Conservation (phyloP, 2,888 invertebrate genomes). For the Chrysomela aeneicollis region DNA sequence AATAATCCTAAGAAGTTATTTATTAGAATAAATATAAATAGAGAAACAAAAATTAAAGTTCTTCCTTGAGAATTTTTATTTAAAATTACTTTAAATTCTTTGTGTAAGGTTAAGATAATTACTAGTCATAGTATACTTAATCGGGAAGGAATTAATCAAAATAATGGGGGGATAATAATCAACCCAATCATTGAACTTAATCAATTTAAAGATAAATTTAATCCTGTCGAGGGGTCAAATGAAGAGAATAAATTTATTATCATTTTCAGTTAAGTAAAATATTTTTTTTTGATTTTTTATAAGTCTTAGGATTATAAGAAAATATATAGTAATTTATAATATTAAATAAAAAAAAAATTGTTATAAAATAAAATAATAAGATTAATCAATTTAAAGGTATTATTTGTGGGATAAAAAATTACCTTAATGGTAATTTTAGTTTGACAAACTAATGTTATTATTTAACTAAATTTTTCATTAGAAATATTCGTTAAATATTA, state of each 20-base stretch:
- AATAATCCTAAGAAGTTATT: slow-evolving; percentile 76
- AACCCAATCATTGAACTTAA: slow-evolving; percentile 65
- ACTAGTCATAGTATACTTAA: slow-evolving; percentile 63
- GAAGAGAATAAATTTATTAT: slow-evolving; percentile 74
- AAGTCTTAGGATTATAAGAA: slow-evolving; percentile 44
- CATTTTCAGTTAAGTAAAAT: slow-evolving; percentile 65
- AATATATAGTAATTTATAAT: slow-evolving; percentile 62
- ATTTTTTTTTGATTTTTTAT: slow-evolving; percentile 49
- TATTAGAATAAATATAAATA: slow-evolving; percentile 69
- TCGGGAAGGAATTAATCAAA: slow-evolving; percentile 67
- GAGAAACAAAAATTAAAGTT: slow-evolving; percentile 56
- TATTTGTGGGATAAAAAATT: slow-evolving; percentile 76
- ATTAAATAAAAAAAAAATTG: slow-evolving; percentile 64
- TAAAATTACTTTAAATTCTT: slow-evolving; percentile 69
- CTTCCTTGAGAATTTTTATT: slow-evolving; percentile 56
- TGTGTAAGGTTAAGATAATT: slow-evolving; percentile 62
- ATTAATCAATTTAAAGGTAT: slow-evolving; percentile 67
- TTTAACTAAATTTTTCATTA: slow-evolving; percentile 68
- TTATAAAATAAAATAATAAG: slow-evolving; percentile 58
- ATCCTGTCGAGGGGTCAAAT: slow-evolving; percentile 70
- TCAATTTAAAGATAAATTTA: slow-evolving; percentile 68
- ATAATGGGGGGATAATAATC: slow-evolving; percentile 64
- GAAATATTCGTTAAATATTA: slow-evolving; percentile 71
- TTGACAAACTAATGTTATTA: slow-evolving; percentile 72
- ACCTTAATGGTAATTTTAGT: slow-evolving; percentile 68